Conservation (phyloP, 2,888 invertebrate genomes). For the Agonum fuliginosum region DNA sequence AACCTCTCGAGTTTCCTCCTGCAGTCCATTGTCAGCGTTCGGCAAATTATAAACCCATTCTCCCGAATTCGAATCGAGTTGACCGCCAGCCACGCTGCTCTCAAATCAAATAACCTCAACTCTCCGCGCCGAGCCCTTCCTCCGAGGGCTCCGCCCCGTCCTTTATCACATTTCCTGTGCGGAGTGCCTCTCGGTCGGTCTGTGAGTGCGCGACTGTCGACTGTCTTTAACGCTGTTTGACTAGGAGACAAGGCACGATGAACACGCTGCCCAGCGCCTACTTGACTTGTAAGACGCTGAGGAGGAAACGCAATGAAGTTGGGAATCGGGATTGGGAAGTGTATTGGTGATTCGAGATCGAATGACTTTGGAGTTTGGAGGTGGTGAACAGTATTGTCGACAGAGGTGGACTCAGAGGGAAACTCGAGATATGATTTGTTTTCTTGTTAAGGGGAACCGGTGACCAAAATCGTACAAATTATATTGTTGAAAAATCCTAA, state of each 20-base stretch:
- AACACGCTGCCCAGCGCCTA: no score
- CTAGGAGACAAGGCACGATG: not conserved
- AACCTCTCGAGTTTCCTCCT: not conserved
- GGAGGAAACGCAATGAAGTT: not conserved
- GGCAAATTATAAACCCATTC: slow-evolving; percentile 2
- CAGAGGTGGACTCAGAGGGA: no score
- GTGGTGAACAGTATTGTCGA: no score
- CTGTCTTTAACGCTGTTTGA: slow-evolving; percentile 24
- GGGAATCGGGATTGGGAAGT: not conserved
- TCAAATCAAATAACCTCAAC: not conserved
- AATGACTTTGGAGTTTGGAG: slow-evolving; percentile 4
- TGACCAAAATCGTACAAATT: no score
- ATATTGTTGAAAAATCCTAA: no score
- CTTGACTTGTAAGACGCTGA: slow-evolving; percentile 2
- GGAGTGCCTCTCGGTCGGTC: no score
- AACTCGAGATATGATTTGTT: no score
- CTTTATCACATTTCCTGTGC: slow-evolving; percentile 31
- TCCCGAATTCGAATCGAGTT: not conserved
- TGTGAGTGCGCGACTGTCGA: slow-evolving; percentile 14
- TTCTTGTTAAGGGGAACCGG: no score
- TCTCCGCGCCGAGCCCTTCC: not conserved
- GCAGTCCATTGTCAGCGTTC: slow-evolving; percentile 19
- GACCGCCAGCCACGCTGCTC: slow-evolving; percentile 5
- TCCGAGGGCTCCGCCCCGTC: not conserved
- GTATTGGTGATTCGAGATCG: not conserved